These are phyloP conservation scores for Keiferia lycopersicella DNA, from an alignment of 2,888 invertebrate species.

Conservation along the genomic window DNA sequence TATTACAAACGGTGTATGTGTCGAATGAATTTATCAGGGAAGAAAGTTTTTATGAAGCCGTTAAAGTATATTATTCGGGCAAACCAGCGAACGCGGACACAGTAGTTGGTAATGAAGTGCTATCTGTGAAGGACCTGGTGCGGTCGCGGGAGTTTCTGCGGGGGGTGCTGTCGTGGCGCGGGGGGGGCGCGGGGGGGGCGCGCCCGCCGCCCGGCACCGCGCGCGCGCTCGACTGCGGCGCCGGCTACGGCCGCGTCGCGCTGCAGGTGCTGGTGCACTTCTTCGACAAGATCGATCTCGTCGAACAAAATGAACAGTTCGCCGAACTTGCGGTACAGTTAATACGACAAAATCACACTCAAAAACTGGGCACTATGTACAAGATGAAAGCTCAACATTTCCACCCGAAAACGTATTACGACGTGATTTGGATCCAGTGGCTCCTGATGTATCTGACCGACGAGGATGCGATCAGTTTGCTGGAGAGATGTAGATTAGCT, in stretches of 20 bases:
- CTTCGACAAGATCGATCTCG: background rate
- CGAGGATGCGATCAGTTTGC: background rate
- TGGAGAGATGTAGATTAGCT: background rate
- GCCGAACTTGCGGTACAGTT: background rate
- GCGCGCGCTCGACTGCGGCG: background rate
- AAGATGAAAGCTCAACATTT: background rate
- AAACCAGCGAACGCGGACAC: background rate
- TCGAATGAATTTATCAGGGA: background rate
- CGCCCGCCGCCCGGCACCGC: background rate
- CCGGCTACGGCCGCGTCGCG: background rate
- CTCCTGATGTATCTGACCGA: background rate
- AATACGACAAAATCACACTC: background rate
- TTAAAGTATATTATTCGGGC: background rate
- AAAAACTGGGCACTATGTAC: background rate
- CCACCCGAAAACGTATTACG: background rate
- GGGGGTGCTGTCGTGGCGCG: background rate
- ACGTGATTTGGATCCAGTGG: constrained; percentile 2
- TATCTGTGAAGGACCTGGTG: background rate
- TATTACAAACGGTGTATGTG: background rate
- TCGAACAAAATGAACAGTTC: background rate
- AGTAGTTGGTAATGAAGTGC: background rate
- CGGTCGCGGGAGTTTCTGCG: background rate
- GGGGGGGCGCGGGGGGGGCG: no score
- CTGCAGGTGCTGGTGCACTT: background rate
- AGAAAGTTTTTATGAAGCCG: background rate